Conservation (phyloP, 2,113 vertebrate genomes). For the Heterocephalus glaber region DNA sequence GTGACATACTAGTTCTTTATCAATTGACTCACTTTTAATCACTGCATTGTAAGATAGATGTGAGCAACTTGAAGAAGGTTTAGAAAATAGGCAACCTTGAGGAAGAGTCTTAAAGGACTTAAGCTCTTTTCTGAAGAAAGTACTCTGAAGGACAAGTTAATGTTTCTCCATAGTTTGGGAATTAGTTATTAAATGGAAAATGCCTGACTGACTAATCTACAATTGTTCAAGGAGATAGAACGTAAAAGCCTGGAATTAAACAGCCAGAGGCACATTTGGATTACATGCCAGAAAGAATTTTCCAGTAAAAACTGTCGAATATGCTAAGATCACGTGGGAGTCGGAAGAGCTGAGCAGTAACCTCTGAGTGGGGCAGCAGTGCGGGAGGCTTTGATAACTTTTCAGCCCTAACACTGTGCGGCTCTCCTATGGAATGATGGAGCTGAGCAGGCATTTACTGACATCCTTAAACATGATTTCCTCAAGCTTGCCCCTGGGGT, state of each 20-base stretch:
- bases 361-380: background rate
- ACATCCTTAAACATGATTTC: background rate
- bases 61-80: background rate
- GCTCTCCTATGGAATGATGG: background rate
- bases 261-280: background rate
- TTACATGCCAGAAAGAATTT: background rate
- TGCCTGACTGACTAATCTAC: background rate
- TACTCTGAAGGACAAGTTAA: background rate
- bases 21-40: conserved; percentile 11
- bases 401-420: background rate
- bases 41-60: background rate
- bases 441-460: background rate
- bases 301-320: background rate
- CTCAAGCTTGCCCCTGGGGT: background rate
- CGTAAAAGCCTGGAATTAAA: conserved; percentile 27
- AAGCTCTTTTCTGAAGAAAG: background rate
- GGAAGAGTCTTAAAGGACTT: background rate
- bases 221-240: conserved; percentile 26
- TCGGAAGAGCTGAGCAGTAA: background rate
- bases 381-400: background rate
- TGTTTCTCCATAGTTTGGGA: conserved; percentile 35
- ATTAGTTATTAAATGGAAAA: background rate
- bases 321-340: background rate
- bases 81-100: background rate
- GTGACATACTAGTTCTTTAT: background rate